Base-by-base conservation (phyloP, 2,888 invertebrate genomes). In the Leptopilina drosophilae region DNA sequence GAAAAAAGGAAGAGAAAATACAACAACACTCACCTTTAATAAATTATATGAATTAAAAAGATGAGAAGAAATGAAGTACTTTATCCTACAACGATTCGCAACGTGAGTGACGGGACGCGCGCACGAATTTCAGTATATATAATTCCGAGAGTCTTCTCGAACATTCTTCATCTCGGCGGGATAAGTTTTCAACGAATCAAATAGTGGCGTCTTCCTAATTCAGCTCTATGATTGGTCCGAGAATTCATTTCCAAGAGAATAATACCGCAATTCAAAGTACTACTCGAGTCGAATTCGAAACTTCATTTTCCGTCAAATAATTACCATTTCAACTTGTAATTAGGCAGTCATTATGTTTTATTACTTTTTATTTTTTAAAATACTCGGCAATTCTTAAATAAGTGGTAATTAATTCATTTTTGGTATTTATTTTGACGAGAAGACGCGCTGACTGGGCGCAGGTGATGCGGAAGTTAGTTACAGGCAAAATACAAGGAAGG, bases 41-140 rank as follows among this genome's bases (percentile, higher is more conserved):
- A 6, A 9, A 20, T 73, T 40, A 15, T 53, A 65, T 33, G 7
- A 8, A 42, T 66, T n/a, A 69, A 80, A 12, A 42, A 76, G 64
- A 64, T 66, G 76, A 59, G 75, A 69, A 83, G 83, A 85, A 59
- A 79, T 84, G 88, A 89, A 89, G 89, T 89, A 84, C 85, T 88
- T 89, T 86, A 85, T 86, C 86, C 84, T 83, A 81, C 86, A 86
- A 90, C 90, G 91, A 90, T 89, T 91, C 91, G 90, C 91, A 91
- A 89, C 91, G 91, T 90, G 88, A 91, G 91, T 91, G 90, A 89
- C 78, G 84, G 83, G 83, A 40, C 42, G 85, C 82, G 84, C 81
- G 84, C 85, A 84, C 81, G 76, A 67, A 80, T 49, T 33, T 80
- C 82, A 80, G 80, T 87, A 87, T 89, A 88, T 91, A 91, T 88